These are phyloP conservation scores for Lepidotrigona ventralis DNA, from an alignment of 1,140 invertebrate species.

Conservation along the genomic window DNA sequence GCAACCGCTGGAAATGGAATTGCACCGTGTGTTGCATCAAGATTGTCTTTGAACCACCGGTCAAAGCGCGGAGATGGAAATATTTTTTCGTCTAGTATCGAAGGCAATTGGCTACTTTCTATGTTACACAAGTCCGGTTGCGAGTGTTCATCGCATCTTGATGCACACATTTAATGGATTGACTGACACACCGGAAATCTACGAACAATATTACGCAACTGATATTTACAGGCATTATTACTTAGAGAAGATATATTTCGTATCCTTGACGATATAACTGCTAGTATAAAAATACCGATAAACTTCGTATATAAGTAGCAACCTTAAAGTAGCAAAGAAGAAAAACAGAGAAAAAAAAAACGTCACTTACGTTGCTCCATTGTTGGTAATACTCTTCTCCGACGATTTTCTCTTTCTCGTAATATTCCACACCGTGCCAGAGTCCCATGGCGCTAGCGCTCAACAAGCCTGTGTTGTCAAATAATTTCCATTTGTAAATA, in stretches of 20 bases:
- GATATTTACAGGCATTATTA: slow-evolving; percentile 12
- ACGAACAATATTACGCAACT: slow-evolving; percentile 9
- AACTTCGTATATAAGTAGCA: background rate
- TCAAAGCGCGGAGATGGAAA: background rate
- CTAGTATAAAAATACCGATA: background rate
- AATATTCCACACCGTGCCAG: slow-evolving; percentile 97
- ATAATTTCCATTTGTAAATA: background rate
- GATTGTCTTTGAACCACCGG: background rate
- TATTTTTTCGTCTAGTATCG: slow-evolving; percentile 7
- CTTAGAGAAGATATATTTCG: background rate
- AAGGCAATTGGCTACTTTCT: slow-evolving; percentile 28
- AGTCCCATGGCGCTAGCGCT: slow-evolving; percentile 95
- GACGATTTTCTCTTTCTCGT: slow-evolving; percentile 95
- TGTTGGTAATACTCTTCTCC: slow-evolving; percentile 94
- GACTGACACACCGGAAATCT: slow-evolving; percentile 3
- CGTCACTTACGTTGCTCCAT: slow-evolving; percentile 91
- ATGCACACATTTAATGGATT: slow-evolving; percentile 8
- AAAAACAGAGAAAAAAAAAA: background rate
- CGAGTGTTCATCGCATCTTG: slow-evolving; percentile 14
- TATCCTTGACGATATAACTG: background rate
- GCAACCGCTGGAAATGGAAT: background rate
- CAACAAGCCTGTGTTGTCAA: slow-evolving; percentile 84
- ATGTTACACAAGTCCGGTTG: slow-evolving; percentile 14
- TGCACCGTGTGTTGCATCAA: background rate
- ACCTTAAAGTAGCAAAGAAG: too few species aligned